Conservation (phyloP, 1,140 invertebrate species). For the Aphidius gifuensis region DNA sequence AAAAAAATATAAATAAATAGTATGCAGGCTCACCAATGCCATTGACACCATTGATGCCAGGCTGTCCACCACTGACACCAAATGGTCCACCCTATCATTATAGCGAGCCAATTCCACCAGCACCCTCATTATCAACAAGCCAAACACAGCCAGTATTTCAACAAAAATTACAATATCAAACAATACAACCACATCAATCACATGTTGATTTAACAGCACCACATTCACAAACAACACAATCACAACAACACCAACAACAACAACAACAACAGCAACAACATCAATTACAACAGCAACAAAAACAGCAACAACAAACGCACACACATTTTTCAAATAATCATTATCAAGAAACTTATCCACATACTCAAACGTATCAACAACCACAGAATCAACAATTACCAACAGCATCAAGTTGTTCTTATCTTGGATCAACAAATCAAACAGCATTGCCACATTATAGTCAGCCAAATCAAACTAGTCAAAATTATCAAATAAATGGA, state of each 20-base stretch:
- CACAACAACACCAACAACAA: slow-evolving; percentile 34
- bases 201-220: slow-evolving; percentile 39
- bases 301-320: slow-evolving; percentile 44
- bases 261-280: slow-evolving; percentile 34
- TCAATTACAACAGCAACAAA: slow-evolving; percentile 9
- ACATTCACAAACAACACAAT: slow-evolving; percentile 38
- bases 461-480: slow-evolving; percentile 41
- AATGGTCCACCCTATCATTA: slow-evolving; percentile 54
- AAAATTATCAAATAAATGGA: slow-evolving; percentile 49
- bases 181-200: slow-evolving; percentile 33
- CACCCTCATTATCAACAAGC: slow-evolving; percentile 56
- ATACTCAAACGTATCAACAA: slow-evolving; percentile 54
- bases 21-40: slow-evolving; percentile 53
- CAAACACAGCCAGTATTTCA: slow-evolving; percentile 56
- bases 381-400: slow-evolving; percentile 42
- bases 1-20: slow-evolving; percentile 5
- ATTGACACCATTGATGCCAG: slow-evolving; percentile 52
- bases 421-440: slow-evolving; percentile 46
- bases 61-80: slow-evolving; percentile 49
- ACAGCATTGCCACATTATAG: slow-evolving; percentile 47
- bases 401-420: slow-evolving; percentile 39
- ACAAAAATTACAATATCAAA: slow-evolving; percentile 45
- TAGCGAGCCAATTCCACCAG: slow-evolving; percentile 51
- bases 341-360: slow-evolving; percentile 53
- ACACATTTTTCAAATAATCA: slow-evolving; percentile 49